phyloP scores from a whole-genome alignment of 2,113 vertebrate genomes.

The Sporophila hypoxantha region DNA sequence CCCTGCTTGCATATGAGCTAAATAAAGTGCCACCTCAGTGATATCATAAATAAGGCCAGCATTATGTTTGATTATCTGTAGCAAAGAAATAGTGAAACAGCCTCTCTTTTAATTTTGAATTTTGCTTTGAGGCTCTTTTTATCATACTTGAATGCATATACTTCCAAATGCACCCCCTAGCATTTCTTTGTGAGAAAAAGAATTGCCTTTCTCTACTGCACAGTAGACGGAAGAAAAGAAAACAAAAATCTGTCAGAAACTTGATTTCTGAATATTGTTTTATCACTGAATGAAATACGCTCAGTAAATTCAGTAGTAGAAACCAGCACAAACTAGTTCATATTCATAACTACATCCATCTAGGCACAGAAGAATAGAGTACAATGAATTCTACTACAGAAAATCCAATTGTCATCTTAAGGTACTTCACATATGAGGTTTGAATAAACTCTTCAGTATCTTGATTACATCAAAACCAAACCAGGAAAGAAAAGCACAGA shows the following conservation, averaged over 20 bases:
- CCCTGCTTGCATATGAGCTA: background rate
- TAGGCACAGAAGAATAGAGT: background rate
- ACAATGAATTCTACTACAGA: background rate
- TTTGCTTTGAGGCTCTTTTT: background rate
- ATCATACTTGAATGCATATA: background rate
- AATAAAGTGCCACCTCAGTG: background rate
- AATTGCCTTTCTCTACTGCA: background rate
- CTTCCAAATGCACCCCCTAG: background rate
- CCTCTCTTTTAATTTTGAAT: background rate
- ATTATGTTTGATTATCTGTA: background rate
- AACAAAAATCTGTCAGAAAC: background rate
- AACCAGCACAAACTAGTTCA: background rate
- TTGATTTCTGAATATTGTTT: background rate
- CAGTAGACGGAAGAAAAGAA: background rate
- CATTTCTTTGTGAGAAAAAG: background rate
- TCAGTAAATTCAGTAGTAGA: background rate
- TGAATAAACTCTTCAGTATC: background rate
- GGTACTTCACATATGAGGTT: background rate
- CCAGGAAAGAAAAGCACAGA: background rate
- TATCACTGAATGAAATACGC: background rate
- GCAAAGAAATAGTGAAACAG: background rate
- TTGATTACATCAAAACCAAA: background rate
- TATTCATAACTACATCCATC: background rate
- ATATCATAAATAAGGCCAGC: background rate
- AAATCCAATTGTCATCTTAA: background rate